These are phyloP conservation scores for Drosophila nigricruria DNA, from an alignment of 2,888 invertebrate genomes.

Conservation along the genomic window DNA sequence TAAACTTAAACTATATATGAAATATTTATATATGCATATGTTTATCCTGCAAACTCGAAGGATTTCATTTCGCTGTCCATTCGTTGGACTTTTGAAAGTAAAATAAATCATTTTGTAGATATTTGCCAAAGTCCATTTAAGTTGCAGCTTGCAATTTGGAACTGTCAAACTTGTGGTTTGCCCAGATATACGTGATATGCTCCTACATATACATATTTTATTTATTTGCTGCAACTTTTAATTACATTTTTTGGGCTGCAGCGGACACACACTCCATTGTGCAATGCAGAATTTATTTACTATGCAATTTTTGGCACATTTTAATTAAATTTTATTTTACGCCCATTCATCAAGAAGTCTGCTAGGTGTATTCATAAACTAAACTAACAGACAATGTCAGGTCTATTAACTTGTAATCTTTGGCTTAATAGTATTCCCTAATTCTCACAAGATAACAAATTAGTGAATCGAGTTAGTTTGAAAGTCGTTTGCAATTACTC, in stretches of 20 bases:
- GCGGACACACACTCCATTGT: constrained; percentile 36
- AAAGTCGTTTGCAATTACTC: constrained; percentile 34
- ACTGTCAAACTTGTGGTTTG: constrained; percentile 14
- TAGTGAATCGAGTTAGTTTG: constrained; percentile 14
- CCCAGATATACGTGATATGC: not conserved
- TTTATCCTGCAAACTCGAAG: not conserved
- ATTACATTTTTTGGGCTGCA: constrained; percentile 41
- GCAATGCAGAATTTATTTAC: constrained; percentile 51
- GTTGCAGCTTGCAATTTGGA: constrained; percentile 19
- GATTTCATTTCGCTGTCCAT: not conserved
- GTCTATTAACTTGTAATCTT: not conserved
- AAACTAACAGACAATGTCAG: not conserved
- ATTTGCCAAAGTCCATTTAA: constrained; percentile 13
- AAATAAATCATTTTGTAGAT: constrained; percentile 21
- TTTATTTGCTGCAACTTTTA: constrained; percentile 46
- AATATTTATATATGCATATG: not conserved
- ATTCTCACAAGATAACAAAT: constrained; percentile 10
- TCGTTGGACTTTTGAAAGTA: constrained; percentile 6
- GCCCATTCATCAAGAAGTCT: constrained; percentile 47
- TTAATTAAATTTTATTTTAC: constrained; percentile 55
- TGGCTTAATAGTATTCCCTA: not conserved
- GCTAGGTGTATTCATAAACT: constrained; percentile 12
- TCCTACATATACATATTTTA: constrained; percentile 3
- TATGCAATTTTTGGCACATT: constrained; percentile 30
- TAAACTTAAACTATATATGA: not conserved